These are phyloP conservation scores for Sparidentex hasta DNA, from an alignment of 2,797 vertebrate genomes.

Conservation along the genomic window DNA sequence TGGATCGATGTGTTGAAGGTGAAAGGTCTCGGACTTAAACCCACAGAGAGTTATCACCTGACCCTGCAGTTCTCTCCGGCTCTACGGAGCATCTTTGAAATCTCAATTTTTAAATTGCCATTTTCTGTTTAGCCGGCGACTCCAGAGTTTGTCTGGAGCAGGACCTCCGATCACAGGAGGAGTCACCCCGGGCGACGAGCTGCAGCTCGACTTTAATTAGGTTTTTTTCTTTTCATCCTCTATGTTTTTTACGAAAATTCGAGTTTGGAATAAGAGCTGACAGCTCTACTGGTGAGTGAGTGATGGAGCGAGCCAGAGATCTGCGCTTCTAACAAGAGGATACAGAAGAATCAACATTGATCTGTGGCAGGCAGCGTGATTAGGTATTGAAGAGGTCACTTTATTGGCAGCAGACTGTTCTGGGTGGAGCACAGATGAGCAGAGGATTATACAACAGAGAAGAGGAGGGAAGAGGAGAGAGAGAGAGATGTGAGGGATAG, in stretches of 20 bases:
- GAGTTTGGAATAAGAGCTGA: not conserved
- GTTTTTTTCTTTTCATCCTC: too few species aligned
- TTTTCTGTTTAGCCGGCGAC: too few species aligned
- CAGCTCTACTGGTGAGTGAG: not conserved
- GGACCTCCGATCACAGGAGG: too few species aligned
- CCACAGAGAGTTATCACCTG: not conserved
- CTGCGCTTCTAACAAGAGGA: conserved; percentile 56
- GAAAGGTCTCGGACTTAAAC: not conserved
- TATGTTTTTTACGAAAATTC: not conserved
- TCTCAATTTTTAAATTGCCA: too few species aligned
- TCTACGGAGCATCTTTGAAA: not conserved
- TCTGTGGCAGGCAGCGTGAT: conserved; percentile 63
- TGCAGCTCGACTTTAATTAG: too few species aligned
- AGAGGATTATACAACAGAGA: conserved; percentile 1
- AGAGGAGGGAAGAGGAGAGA: conserved; percentile 1
- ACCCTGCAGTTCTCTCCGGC: not conserved
- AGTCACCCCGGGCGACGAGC: too few species aligned
- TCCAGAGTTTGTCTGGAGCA: too few species aligned
- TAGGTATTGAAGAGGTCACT: conserved; percentile 61
- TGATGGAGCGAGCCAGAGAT: conserved; percentile 36
- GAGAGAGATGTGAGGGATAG: conserved; percentile 34
- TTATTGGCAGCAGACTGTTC: conserved; percentile 58
- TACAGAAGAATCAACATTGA: conserved; percentile 63
- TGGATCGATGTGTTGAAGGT: not conserved
- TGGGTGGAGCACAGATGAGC: conserved; percentile 10